A percentile compares a stretch with the other conserved stretches of the same genome.
Conservation (phyloP, 2,797 vertebrate genomes). For the Streptopelia turtur region DNA sequence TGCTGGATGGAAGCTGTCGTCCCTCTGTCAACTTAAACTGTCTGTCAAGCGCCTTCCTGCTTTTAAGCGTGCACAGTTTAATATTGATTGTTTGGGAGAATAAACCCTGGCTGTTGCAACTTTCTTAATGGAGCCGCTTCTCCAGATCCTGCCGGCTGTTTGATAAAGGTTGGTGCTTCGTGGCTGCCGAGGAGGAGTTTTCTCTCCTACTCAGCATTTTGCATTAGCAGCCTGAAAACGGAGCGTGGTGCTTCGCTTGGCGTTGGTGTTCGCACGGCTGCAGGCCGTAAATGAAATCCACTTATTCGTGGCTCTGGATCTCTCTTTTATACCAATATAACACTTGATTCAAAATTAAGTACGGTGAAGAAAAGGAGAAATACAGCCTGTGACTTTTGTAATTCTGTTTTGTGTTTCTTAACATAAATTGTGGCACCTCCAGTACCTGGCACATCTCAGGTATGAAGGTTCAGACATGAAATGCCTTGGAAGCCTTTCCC, state of each 20-base stretch:
- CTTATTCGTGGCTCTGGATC: not conserved
- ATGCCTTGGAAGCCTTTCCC: not conserved
- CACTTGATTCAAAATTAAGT: not conserved
- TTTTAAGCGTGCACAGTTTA: not conserved
- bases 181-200: not conserved
- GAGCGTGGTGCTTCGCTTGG: not conserved
- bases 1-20: not conserved
- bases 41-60: not conserved
- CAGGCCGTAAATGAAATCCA: not conserved
- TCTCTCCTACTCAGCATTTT: not conserved
- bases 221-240: not conserved
- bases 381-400: not conserved
- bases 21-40: not conserved
- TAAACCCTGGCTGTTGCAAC: not conserved
- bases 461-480: not conserved
- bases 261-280: rapidly evolving
- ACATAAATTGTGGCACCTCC: not conserved
- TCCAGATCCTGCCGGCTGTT: not conserved
- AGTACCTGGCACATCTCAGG: not conserved
- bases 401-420: not conserved
- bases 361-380: not conserved
- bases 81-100: not conserved
- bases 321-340: not conserved
- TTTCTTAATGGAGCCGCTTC: not conserved
- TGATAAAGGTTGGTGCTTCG: not conserved